Evolutionary conservation across 2,888 invertebrate genomes (phyloP), one percentile per base, ranked within the genome.

Genomic region (Hirtodrosophila alboralis): DNA sequence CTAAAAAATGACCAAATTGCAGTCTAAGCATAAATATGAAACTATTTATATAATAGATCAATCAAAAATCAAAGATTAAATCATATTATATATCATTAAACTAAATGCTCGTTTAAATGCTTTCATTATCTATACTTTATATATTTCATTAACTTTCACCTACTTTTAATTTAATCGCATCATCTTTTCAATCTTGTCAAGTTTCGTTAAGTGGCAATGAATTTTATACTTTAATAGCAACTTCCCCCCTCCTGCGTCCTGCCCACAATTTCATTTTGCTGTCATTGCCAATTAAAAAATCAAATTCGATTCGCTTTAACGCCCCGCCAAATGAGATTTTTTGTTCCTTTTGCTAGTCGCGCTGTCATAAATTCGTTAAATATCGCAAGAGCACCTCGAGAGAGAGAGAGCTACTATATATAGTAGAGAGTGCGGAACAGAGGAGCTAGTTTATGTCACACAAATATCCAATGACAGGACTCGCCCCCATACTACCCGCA

Each of bases 401-500:
- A 21, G 40, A n/a, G n/a, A n/a, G n/a, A 18, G 18, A 18, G 18
- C 18, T 18, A 18, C 45, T 28, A 47, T 16, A 26, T 21, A 30
- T 41, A 14, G 13, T n/a, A n/a, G 33, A 33, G 9, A 28, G 40
- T 21, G 47, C 14, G 9, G 37, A 52, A 13, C 8, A 18, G 27
- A 33, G 63, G 38, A 70, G 78, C 80, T 79, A 79, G 79, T 79
- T 79, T 80, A 61, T 76, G 84, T 79, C 84, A 76, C 78, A 79
- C 77, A 79, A 79, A 79, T 79, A 84, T 79, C 84, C 75, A 76
- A 69, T 79, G 84, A 83, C 84, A 69, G 65, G n/a, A n/a, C n/a
- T n/a, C n/a, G n/a, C 53, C n/a, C n/a, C n/a, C n/a, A n/a, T n/a
- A 7, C 18, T 12, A 1, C n/a, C n/a, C 5, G 9, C 4, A 0